These are phyloP conservation scores for Ornithoptera priamus DNA, from an alignment of 2,888 invertebrate genomes.

Conservation along the genomic window DNA sequence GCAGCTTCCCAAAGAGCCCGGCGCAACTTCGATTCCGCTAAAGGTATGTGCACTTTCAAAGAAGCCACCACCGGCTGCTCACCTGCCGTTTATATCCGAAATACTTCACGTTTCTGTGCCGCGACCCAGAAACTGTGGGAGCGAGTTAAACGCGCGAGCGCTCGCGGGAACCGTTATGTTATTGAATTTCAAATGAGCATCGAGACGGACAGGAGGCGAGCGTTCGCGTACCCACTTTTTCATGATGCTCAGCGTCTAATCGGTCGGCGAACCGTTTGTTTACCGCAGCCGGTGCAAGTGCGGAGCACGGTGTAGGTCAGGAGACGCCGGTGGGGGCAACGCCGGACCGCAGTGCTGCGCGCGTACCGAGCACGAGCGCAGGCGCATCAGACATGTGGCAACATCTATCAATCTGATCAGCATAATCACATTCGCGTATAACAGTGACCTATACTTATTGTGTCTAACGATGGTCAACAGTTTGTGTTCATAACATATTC, in stretches of 20 bases:
- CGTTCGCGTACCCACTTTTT: slow-evolving; percentile 49
- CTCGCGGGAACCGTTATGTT: slow-evolving; percentile 69
- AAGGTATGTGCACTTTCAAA: slow-evolving; percentile 23
- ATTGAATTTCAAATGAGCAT: slow-evolving; percentile 72
- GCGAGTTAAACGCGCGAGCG: slow-evolving; percentile 59
- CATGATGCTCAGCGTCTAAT: slow-evolving; percentile 59
- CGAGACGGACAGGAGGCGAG: slow-evolving; percentile 45
- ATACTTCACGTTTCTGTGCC: slow-evolving; percentile 52
- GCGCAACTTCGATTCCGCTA: slow-evolving; percentile 24
- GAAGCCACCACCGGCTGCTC: slow-evolving; percentile 23
- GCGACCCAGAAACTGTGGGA: slow-evolving; percentile 61
- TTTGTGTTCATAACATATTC: slow-evolving; percentile 50
- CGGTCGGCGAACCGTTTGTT: slow-evolving; percentile 79
- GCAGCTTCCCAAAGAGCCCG: slow-evolving; percentile 25
- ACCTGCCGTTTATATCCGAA: slow-evolving; percentile 40
- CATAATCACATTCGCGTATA: slow-evolving; percentile 44
- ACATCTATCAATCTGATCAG: slow-evolving; percentile 44
- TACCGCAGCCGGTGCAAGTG: slow-evolving; percentile 65
- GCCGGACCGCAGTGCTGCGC: slow-evolving; percentile 52
- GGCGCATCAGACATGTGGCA: slow-evolving; percentile 60
- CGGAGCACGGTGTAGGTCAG: slow-evolving; percentile 71
- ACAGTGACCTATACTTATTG: slow-evolving; percentile 60
- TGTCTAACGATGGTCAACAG: slow-evolving; percentile 63
- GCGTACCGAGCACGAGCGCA: slow-evolving; percentile 55
- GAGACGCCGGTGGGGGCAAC: slow-evolving; percentile 56